Conservation (phyloP, 2,113 vertebrate species). For the Brachyistius frenatus region DNA sequence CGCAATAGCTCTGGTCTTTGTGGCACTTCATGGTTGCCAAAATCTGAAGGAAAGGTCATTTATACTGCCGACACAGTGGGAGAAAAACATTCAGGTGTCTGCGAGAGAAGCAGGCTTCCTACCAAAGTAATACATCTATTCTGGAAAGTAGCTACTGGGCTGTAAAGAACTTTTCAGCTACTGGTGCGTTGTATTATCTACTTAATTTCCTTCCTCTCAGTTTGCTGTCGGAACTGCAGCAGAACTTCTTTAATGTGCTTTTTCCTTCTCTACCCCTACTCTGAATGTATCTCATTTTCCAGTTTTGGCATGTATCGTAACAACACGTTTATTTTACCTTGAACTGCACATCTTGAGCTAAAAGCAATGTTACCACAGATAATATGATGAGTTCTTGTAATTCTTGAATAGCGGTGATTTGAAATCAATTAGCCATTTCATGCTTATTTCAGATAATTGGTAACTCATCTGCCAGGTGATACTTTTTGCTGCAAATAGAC, state of each 20-base stretch:
- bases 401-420: constrained; percentile 34
- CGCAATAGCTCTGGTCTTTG: constrained; percentile 64
- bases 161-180: constrained; percentile 51
- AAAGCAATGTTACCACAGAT: constrained; percentile 29
- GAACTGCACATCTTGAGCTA: constrained; percentile 15
- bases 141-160: constrained; percentile 27
- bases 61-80: constrained; percentile 60
- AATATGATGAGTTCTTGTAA: constrained; percentile 30
- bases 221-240: constrained; percentile 35
- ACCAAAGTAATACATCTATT: constrained; percentile 41
- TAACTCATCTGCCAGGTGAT: constrained; percentile 22
- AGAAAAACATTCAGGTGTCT: constrained; percentile 61
- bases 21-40: constrained; percentile 70
- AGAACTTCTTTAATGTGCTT: constrained; percentile 18
- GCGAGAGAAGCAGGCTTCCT: constrained; percentile 45
- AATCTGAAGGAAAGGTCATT: constrained; percentile 72
- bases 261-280: constrained; percentile 1
- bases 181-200: constrained; percentile 40
- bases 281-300: constrained; percentile 12
- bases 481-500: constrained; percentile 31
- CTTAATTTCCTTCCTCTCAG: constrained; percentile 37
- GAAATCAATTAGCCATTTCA: constrained; percentile 39
- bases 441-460: constrained; percentile 46
- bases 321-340: background rate
- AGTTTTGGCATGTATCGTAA: constrained; percentile 15